Evolutionary conservation across 2,888 invertebrate genomes (phyloP), one percentile per base, ranked within the genome.

Genomic region (Helicoverpa assulta): DNA sequence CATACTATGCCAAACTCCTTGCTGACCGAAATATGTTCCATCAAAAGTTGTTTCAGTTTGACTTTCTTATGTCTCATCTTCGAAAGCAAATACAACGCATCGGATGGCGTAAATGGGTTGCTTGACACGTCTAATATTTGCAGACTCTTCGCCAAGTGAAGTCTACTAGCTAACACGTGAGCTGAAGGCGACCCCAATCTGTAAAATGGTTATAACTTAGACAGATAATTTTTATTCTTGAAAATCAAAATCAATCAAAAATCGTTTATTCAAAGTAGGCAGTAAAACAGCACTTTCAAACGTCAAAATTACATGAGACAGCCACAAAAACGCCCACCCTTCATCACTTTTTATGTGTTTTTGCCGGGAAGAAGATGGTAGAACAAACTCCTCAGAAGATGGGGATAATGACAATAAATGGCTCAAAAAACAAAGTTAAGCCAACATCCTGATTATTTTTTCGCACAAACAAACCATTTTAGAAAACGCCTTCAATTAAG

Each of bases 71-170:
- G n/a, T 57, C 70, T 83, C 78, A 91, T 72, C 7, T 70, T 78
- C 5, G 43, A 54, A 0, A 93, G 69, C 12, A 92, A 55, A 1
- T 61, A 29, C 3, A 86, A 57, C 0, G 91, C 91, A 55, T 90
- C 90, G 1, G 65, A 29, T 1, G 88, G 85, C 5, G 73, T 69
- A 5, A 93, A 66, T 6, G 89, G 89, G 70, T 93, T 93, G 64
- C 73, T 81, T 0, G 93, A 93, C 16, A 93, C 62, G 67, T 92
- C 82, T 60, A 92, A 70, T 1, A 85, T 86, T 2, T 66, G 55
- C 0, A 92, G 69, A 19, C 79, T 81, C n/a, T 75, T 80, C 2
- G 86, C 85, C 5, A 37, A 5, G 7, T 29, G 3, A 2, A 73
- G 50, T 14, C 51, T 51, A 19, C 7, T 67, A 4, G 50, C 59